Evolutionary conservation across 2,113 vertebrate genomes (phyloP), one percentile per base, ranked within the genome.

Genomic region (Mormyrus iriodes): DNA sequence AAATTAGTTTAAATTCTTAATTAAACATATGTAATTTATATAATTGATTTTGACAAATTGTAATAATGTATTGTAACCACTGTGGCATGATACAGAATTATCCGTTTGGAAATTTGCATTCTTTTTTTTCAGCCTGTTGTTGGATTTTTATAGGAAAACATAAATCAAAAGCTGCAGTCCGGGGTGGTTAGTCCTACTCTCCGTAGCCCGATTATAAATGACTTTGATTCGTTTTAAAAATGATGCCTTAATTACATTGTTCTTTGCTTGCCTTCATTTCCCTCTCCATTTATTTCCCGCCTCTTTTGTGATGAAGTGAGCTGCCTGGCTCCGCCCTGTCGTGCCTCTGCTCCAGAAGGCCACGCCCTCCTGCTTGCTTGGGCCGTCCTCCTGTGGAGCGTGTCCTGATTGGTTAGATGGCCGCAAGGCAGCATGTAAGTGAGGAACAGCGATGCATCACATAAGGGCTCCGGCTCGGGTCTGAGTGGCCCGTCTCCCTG

Each of bases 151-250:
- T 3, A 52, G 46, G 3, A 86, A 31, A 35, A 53, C n/a, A 86
- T 86, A 24, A 86, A 86, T 86, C 85, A 86, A 19, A 19, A 53
- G n/a, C 35, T 53, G 48, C 49, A 86, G 51, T 86, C 51, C 0
- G 31, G 51, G 85, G n/a, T 35, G 19, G 13, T 49, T 4, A 17
- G 51, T 35, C 51, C 51, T 51, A 27, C 6, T 53, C 49, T 53
- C 1, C 19, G 51, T 53, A 86, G 27, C 49, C 31, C 17, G 31
- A 31, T 55, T 86, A 53, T 39, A 86, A 55, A 85, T 85, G 15
- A 85, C 13, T 51, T 85, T 85, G 53, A 35, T 86, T 53, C 55
- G 48, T 52, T 55, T 86, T 86, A n/a, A 46, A 86, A 55, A 86
- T 85, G 48, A 86, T 35, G 48, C 31, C 85, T 86, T 86, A 86